Conservation (phyloP, 2,797 vertebrate species). For the Melanogrammus aeglefinus region DNA sequence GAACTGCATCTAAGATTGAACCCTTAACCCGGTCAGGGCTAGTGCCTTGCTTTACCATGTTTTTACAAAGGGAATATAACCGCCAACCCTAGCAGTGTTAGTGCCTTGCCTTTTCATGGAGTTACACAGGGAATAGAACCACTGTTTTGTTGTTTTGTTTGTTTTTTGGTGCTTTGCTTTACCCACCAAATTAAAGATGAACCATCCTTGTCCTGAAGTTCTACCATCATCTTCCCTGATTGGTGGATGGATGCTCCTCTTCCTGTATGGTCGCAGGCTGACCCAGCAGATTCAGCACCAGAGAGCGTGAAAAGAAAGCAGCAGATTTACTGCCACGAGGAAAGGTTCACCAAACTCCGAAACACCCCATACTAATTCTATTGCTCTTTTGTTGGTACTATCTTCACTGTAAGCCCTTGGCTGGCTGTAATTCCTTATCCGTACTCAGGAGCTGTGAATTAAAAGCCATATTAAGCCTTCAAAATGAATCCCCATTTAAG, state of each 20-base stretch:
- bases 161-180: too few relatives aligned
- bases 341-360: not conserved
- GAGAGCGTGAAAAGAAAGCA: not conserved
- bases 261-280: not conserved
- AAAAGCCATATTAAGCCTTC: not conserved
- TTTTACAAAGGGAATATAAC: not conserved
- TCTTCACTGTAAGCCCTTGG: not conserved
- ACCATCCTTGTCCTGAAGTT: not conserved
- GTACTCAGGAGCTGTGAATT: not conserved
- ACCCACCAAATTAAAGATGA: not conserved
- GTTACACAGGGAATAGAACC: not conserved
- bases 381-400: not conserved
- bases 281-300: too few relatives aligned
- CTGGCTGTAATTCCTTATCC: not conserved
- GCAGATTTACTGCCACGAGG: not conserved
- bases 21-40: too few relatives aligned
- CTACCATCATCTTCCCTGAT: not conserved
- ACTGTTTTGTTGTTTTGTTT: not conserved
- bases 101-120: not conserved
- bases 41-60: not conserved
- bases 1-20: too few relatives aligned
- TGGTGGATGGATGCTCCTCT: not conserved
- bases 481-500: not conserved
- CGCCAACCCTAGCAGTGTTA: not conserved
- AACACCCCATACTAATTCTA: not conserved